Evolutionary conservation across 2,888 invertebrate species (phyloP).

Genomic region (Epinotia ramella): DNA sequence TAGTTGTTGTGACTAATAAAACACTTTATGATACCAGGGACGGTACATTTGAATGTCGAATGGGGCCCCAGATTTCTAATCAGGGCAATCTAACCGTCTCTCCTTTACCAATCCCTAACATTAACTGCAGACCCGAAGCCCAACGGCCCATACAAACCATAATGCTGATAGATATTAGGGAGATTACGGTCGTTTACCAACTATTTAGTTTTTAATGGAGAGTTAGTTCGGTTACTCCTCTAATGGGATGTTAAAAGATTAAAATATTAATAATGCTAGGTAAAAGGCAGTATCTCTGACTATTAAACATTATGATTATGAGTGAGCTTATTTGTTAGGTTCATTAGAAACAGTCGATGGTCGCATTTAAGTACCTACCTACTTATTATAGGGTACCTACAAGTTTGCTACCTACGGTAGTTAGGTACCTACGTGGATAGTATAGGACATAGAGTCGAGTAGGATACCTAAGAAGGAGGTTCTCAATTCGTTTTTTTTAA

Average conservation of each 20-base stretch:
- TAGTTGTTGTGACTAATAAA: too few species aligned
- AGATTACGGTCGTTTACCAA: constrained; percentile 1
- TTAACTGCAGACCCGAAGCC: constrained; percentile 26
- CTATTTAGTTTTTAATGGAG: constrained; percentile 13
- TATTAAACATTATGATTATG: not conserved
- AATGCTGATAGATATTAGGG: constrained; percentile 21
- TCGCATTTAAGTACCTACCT: too few species aligned
- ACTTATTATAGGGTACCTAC: too few species aligned
- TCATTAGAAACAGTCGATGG: too few species aligned
- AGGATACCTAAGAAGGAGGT: too few species aligned
- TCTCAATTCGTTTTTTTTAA: too few species aligned
- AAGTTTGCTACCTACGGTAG: too few species aligned
- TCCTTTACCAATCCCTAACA: constrained; percentile 5
- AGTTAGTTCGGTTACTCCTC: not conserved
- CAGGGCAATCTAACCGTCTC: constrained; percentile 5
- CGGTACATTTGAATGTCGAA: constrained; percentile 1
- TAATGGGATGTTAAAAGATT: constrained; percentile 2
- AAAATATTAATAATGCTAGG: not conserved
- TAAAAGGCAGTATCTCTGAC: not conserved
- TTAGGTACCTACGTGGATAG: too few species aligned
- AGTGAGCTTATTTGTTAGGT: too few species aligned
- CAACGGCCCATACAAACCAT: constrained; percentile 14
- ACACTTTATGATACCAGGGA: not conserved
- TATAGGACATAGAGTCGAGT: too few species aligned
- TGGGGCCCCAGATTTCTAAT: constrained; percentile 22